phyloP scores from a whole-genome alignment of 2,888 invertebrate species.

The Lasius platythorax region DNA sequence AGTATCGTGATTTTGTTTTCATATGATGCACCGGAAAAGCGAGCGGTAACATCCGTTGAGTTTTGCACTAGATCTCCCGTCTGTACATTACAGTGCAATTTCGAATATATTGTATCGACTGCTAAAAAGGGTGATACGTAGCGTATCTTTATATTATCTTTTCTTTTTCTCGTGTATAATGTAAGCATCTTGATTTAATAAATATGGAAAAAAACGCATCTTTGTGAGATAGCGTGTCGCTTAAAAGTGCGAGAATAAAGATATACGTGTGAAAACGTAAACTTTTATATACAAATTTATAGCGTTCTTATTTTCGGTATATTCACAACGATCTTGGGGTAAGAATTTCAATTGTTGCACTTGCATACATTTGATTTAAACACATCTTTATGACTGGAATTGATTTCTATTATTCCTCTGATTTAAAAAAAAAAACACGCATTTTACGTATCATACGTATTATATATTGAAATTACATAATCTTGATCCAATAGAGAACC shows the following conservation, averaged over 20 bases:
- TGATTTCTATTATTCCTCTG: constrained; percentile 65
- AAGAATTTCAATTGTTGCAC: constrained; percentile 60
- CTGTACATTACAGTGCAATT: constrained; percentile 77
- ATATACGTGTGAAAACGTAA: constrained; percentile 71
- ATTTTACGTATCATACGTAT: constrained; percentile 35
- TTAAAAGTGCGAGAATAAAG: constrained; percentile 66
- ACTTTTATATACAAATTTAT: constrained; percentile 69
- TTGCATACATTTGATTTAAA: constrained; percentile 61
- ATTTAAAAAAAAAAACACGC: constrained; percentile 57
- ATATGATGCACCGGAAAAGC: constrained; percentile 67
- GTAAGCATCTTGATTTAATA: constrained; percentile 68
- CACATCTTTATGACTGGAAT: constrained; percentile 62
- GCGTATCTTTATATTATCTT: constrained; percentile 37
- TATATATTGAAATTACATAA: constrained; percentile 49
- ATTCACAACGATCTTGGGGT: constrained; percentile 33
- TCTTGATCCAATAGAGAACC: not conserved
- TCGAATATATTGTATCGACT: constrained; percentile 74
- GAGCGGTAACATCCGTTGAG: constrained; percentile 70
- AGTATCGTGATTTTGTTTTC: constrained; percentile 51
- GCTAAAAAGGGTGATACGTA: constrained; percentile 66
- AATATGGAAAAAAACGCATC: constrained; percentile 69
- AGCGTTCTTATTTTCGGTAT: constrained; percentile 72
- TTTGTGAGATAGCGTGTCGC: constrained; percentile 66
- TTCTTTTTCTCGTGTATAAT: constrained; percentile 69
- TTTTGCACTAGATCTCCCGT: constrained; percentile 72